phyloP scores from a whole-genome alignment of 1,140 invertebrate genomes.

The Mercenaria mercenaria region DNA sequence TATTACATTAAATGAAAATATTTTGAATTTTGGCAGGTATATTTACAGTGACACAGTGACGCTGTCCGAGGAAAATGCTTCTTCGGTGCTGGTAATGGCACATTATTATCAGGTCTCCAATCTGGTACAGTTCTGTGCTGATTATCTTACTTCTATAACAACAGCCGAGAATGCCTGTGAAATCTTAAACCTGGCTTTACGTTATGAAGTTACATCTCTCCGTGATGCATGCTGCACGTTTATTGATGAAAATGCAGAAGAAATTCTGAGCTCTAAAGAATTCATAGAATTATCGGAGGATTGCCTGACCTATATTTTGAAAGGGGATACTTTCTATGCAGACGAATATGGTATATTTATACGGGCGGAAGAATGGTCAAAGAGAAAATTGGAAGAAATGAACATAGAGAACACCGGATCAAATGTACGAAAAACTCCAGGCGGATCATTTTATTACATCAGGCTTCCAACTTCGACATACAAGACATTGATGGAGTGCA shows the following conservation, averaged over 20 bases:
- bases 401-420: not conserved
- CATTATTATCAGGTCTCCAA: not conserved
- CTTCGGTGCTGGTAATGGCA: not conserved
- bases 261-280: not conserved
- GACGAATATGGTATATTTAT: constrained; percentile 8
- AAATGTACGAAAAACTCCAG: not conserved
- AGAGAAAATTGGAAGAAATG: not conserved
- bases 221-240: not conserved
- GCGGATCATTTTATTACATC: not conserved
- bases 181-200: not conserved
- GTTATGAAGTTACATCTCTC: not conserved
- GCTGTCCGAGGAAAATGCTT: not conserved
- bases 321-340: not conserved
- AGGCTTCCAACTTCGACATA: not conserved
- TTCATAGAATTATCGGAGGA: not conserved
- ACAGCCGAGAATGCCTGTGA: not conserved
- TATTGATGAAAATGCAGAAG: constrained; percentile 18
- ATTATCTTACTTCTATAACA: not conserved
- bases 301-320: not conserved
- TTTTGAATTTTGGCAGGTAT: not conserved
- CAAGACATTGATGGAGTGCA: not conserved
- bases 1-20: no score
- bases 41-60: not conserved
- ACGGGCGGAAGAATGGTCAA: not conserved
- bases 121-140: not conserved